These are phyloP conservation scores for Poeciliopsis paucimaculata DNA, from an alignment of 2,797 vertebrate species.

Conservation along the genomic window DNA sequence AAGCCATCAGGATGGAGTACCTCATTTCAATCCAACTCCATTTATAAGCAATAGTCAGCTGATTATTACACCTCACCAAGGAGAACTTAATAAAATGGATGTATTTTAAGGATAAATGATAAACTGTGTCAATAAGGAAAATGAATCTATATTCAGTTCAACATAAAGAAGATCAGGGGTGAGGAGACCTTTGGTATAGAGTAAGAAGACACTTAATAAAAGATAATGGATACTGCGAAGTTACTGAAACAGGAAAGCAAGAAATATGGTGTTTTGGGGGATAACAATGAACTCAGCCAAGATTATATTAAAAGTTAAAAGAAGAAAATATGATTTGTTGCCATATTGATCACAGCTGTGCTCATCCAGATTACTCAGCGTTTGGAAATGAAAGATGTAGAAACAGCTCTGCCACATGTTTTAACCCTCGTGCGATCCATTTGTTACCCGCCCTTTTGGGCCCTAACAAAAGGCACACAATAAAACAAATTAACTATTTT, in stretches of 20 bases:
- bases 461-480: too few relatives aligned
- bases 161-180: conserved; percentile 25
- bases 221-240: conserved; percentile 35
- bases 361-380: conserved; percentile 49
- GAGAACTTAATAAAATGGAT: conserved; percentile 51
- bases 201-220: conserved; percentile 4
- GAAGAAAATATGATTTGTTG: conserved; percentile 54
- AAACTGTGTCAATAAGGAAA: conserved; percentile 11
- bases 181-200: conserved; percentile 48
- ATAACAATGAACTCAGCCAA: conserved; percentile 43
- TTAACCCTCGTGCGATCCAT: not conserved
- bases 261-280: conserved; percentile 53
- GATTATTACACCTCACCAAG: conserved; percentile 59
- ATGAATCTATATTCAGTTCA: conserved; percentile 56
- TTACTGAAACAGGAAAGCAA: conserved; percentile 23
- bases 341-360: conserved; percentile 41
- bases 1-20: not conserved
- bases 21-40: conserved; percentile 36
- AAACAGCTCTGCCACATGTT: conserved; percentile 43
- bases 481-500: too few relatives aligned
- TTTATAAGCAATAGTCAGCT: conserved; percentile 60
- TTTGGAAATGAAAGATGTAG: conserved; percentile 29
- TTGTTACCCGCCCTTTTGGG: too few relatives aligned
- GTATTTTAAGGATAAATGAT: conserved; percentile 21
- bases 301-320: conserved; percentile 44